These are phyloP conservation scores for Crotalus viridis DNA, from an alignment of 2,113 vertebrate species.

Conservation along the genomic window DNA sequence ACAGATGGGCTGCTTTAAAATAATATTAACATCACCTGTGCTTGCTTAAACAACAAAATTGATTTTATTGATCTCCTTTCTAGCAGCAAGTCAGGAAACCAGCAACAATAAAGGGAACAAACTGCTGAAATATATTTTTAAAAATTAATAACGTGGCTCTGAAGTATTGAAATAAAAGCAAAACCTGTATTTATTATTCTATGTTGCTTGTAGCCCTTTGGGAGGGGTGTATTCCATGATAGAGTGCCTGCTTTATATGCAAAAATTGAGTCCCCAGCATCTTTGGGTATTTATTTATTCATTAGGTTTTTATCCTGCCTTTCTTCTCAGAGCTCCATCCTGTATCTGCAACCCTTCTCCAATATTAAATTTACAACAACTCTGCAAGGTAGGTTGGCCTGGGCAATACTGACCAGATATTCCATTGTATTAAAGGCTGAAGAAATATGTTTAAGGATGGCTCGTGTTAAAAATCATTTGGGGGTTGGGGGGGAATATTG, in stretches of 20 bases:
- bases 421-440: background rate
- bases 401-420: background rate
- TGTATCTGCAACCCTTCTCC: background rate
- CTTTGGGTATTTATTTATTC: background rate
- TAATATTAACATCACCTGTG: background rate
- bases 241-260: background rate
- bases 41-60: background rate
- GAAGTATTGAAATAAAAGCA: background rate
- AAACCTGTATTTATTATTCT: background rate
- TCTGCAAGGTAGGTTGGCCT: background rate
- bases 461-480: background rate
- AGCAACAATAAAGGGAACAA: background rate
- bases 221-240: background rate
- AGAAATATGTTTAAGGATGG: background rate
- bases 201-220: background rate
- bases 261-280: background rate
- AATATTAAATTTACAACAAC: background rate
- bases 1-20: background rate
- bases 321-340: background rate
- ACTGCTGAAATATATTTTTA: background rate
- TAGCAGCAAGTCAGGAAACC: background rate
- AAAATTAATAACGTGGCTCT: background rate
- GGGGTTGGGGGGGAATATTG: background rate
- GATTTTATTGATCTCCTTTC: constrained; percentile 15
- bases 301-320: background rate